Percentiles rank a stretch among this genome's conserved stretches.
phyloP scores from a whole-genome alignment of 2,888 invertebrate species.

The Zootermopsis nevadensis region DNA sequence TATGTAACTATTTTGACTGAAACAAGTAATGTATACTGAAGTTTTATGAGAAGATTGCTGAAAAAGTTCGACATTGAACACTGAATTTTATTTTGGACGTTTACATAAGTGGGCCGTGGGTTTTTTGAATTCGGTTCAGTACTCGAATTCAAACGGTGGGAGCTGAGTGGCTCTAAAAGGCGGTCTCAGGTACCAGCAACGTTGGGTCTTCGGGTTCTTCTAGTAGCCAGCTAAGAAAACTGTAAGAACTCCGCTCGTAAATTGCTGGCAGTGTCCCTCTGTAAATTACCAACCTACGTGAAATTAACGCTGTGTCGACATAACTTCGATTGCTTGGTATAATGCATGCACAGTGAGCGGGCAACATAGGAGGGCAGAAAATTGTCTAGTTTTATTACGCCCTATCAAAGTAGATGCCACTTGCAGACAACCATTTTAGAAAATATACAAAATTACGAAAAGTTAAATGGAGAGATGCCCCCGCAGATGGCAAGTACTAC shows the following conservation, averaged over 20 bases:
- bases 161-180: no score
- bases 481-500: neutral
- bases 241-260: no score
- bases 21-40: neutral
- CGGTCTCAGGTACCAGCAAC: no score
- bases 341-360: neutral
- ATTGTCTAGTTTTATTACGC: neutral
- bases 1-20: neutral
- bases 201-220: no score
- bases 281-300: conserved; percentile 20
- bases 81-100: no score
- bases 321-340: conserved; percentile 5
- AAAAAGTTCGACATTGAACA: no score
- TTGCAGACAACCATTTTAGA: conserved; percentile 22
- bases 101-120: no score
- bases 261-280: neutral
- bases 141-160: no score
- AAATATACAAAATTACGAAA: conserved; percentile 29
- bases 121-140: no score
- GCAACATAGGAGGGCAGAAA: neutral
- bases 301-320: neutral
- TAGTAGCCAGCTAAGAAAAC: no score
- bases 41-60: no score
- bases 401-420: conserved; percentile 26
- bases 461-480: neutral